phyloP scores from a whole-genome alignment of 2,888 invertebrate genomes.

The Lissocephala sabroskyi region DNA sequence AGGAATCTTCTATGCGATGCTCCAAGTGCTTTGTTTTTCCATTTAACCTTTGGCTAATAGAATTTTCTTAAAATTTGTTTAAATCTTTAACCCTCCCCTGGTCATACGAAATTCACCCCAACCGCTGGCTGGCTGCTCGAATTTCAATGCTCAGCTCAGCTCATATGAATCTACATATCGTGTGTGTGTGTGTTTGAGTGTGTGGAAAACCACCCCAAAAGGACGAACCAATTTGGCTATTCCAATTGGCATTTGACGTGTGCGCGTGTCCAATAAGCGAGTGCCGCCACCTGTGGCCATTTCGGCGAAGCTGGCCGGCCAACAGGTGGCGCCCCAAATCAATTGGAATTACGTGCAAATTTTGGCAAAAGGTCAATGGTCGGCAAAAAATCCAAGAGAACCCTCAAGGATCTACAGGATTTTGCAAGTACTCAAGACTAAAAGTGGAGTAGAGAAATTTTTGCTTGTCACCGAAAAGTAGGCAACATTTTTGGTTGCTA shows the following conservation, averaged over 20 bases:
- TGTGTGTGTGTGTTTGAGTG: constrained; percentile 9
- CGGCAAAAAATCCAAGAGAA: not conserved
- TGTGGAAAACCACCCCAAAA: constrained; percentile 16
- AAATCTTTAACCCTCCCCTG: too few species aligned
- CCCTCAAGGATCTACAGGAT: too few species aligned
- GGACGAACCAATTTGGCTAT: constrained; percentile 26
- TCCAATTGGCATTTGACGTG: constrained; percentile 60
- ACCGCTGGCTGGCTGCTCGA: too few species aligned
- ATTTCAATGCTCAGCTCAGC: too few species aligned
- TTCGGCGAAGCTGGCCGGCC: constrained; percentile 28
- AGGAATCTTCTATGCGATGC: too few species aligned
- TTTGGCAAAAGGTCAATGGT: constrained; percentile 1
- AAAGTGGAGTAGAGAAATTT: too few species aligned
- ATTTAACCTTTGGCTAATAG: too few species aligned
- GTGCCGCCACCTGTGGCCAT: constrained; percentile 42
- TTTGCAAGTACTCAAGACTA: too few species aligned
- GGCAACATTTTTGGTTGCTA: constrained; percentile 25
- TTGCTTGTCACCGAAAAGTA: constrained; percentile 30
- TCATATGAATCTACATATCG: not conserved
- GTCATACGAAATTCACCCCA: too few species aligned
- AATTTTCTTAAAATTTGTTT: too few species aligned
- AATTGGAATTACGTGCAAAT: not conserved
- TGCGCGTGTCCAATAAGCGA: constrained; percentile 50
- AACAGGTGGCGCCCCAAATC: constrained; percentile 38
- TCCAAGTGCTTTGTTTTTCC: too few species aligned